Evolutionary conservation across 2,888 invertebrate genomes (phyloP).

Genomic region (Agrochola macilenta): DNA sequence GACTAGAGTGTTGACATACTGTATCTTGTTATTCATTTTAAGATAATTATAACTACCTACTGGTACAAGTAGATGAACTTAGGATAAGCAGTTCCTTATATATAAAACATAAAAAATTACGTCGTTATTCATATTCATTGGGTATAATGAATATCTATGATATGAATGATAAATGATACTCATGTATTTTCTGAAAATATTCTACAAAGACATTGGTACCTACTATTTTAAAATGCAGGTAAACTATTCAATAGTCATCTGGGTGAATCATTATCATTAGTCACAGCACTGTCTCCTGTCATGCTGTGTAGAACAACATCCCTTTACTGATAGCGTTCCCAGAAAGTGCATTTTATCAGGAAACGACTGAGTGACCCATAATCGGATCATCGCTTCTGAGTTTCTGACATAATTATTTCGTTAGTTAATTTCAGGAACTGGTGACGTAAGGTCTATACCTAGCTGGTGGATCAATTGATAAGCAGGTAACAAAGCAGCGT

Average conservation of each 20-base stretch:
- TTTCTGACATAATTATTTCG: background rate
- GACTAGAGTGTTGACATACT: background rate
- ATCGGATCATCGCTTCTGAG: conserved; percentile 6
- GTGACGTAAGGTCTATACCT: background rate
- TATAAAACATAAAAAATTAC: background rate
- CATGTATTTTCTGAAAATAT: conserved; percentile 16
- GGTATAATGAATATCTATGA: background rate
- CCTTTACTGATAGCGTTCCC: conserved; percentile 53
- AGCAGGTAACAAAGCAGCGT: background rate
- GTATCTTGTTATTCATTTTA: too few relatives aligned
- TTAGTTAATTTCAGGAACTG: background rate
- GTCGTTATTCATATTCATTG: background rate
- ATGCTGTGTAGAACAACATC: conserved; percentile 22
- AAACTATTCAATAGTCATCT: conserved; percentile 9
- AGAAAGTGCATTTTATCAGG: conserved; percentile 51
- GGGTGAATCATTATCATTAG: conserved; percentile 38
- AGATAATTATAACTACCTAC: background rate
- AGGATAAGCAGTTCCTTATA: too few relatives aligned
- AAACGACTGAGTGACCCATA: conserved; percentile 22
- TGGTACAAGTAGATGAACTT: background rate
- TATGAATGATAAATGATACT: background rate
- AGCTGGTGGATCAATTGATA: background rate
- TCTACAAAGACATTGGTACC: too few relatives aligned
- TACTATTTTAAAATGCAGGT: conserved; percentile 5
- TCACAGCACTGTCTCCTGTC: conserved; percentile 34